A percentile compares a stretch with the other conserved stretches of the same genome.
Evolutionary conservation across 2,888 invertebrate species (phyloP).

Genomic region (Troglohyphantes excavatus): DNA sequence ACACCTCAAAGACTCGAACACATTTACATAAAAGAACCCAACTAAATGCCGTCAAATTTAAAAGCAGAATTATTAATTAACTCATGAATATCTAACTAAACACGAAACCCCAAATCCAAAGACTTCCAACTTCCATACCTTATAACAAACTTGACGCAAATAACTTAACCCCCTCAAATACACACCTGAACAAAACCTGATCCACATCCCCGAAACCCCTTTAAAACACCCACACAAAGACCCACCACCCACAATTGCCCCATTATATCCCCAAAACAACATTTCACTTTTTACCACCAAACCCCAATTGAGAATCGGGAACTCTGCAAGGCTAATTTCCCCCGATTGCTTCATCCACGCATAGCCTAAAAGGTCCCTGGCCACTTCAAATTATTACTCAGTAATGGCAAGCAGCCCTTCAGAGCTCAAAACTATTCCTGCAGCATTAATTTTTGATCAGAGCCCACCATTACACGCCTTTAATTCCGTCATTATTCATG

Average conservation of each 20-base stretch:
- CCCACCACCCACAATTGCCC: not conserved
- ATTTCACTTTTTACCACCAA: constrained; percentile 7
- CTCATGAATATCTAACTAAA: no score
- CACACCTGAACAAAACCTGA: no score
- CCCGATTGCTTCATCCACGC: constrained; percentile 35
- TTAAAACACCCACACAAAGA: no score
- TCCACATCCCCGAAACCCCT: no score
- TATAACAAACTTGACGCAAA: no score
- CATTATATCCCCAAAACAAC: constrained; percentile 15
- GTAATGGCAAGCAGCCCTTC: constrained; percentile 3
- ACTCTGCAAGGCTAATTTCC: constrained; percentile 33
- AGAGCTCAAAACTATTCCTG: constrained; percentile 3
- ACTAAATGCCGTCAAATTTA: no score
- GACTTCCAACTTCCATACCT: no score
- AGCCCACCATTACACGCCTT: not conserved
- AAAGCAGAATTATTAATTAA: no score
- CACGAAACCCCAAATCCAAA: no score
- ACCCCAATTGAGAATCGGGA: not conserved
- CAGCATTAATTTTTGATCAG: constrained; percentile 66
- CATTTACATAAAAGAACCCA: no score
- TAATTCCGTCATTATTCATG: constrained; percentile 54
- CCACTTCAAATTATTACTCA: constrained; percentile 45
- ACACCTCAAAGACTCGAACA: no score
- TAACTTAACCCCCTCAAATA: no score
- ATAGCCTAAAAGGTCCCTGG: constrained; percentile 48